Conservation (phyloP, 2,888 invertebrate genomes). For the Pollenia griseotomentosa region DNA sequence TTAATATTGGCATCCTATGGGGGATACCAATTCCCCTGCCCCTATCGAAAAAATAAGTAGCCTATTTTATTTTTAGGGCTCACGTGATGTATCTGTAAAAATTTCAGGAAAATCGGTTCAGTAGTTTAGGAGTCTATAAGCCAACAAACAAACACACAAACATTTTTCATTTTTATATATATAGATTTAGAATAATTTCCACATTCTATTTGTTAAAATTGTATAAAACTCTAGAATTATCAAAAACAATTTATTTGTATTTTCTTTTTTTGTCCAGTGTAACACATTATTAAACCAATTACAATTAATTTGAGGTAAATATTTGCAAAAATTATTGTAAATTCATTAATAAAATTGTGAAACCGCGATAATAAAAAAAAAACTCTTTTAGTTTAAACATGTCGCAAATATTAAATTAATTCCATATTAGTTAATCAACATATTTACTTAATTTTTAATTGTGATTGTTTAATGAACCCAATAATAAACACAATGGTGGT, state of each 20-base stretch:
- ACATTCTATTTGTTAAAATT: not conserved
- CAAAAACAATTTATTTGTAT: not conserved
- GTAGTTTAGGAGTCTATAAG: no score
- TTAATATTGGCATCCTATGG: no score
- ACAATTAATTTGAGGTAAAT: constrained; percentile 12
- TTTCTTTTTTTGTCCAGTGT: not conserved
- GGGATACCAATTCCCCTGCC: no score
- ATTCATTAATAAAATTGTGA: not conserved
- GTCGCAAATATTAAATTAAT: constrained; percentile 32
- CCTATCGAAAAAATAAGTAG: no score
- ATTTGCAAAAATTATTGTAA: not conserved
- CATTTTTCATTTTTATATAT: no score
- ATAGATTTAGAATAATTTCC: not conserved
- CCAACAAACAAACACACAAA: no score
- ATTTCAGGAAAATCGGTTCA: no score
- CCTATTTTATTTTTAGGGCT: no score
- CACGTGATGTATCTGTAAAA: no score
- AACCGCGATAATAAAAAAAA: constrained; percentile 3
- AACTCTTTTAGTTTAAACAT: not conserved
- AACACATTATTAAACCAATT: not conserved
- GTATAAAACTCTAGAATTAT: not conserved
- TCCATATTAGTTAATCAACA: constrained; percentile 53
- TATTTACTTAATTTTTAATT: constrained; percentile 63
- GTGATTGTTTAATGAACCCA: constrained; percentile 60
- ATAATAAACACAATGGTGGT: constrained; percentile 12